Base-by-base conservation (phyloP, 2,888 invertebrate species). In the Auanema sp. region DNA sequence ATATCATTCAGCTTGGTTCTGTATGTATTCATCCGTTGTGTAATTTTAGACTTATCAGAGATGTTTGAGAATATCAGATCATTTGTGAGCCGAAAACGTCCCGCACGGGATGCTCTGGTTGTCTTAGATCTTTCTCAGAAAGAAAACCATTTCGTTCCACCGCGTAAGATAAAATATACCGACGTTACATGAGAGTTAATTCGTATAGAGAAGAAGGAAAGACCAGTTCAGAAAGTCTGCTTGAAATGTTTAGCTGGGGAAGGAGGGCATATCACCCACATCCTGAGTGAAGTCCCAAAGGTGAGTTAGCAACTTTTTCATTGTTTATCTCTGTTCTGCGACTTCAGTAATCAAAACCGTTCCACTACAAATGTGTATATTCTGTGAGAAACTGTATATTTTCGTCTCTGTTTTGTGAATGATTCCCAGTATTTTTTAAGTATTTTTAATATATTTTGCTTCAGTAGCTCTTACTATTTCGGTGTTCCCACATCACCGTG, bases 211-310 rank as follows among this genome's bases (percentile, higher is more conserved):
- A 76, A 76, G 58, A 65, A 66, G 18, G 56, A 50, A n/a, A 64
- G 67, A 16, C 47, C 67, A 44, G 59, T 68, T 24, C 72, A 70
- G 53, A 68, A 66, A 24, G 74, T 72, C 21, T 76, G 76, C 44
- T 60, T 72, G 51, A 72, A 75, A 65, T 76, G 76, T 60, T 59
- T 76, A 33, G 70, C 69, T 21, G 76, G 74, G 24, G 76, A 76
- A 53, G 65, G 69, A 23, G 74, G 74, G 12, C 76, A 76, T 61
- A 75, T 76, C 60, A 74, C 74, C 2, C 76, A 76, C 58, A 64
- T 75, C 11, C 66, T 76, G 23, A 65, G 70, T 10, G 65, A 64
- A 33, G 16, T 71, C 47, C 56, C 72, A 21, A 67, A 69, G 42
- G 33, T 33, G 8, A 5, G 33, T 33, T 33, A 41, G 64, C 21